These are phyloP conservation scores for Tursiops truncatus DNA, from an alignment of 2,113 vertebrate species.

Conservation along the genomic window DNA sequence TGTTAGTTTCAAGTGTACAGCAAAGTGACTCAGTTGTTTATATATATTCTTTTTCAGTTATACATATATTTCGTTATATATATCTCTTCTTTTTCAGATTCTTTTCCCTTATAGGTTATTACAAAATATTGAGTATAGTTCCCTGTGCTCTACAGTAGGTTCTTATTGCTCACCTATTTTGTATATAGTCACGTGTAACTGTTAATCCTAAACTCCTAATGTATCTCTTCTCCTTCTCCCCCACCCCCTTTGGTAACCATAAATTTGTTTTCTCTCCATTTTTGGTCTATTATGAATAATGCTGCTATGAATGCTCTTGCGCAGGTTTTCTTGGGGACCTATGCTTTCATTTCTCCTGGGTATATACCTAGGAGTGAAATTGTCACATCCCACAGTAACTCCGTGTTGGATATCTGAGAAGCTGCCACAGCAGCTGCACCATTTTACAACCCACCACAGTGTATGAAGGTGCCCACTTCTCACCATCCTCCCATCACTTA, in stretches of 20 bases:
- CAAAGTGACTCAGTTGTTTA: background rate
- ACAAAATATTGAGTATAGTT: background rate
- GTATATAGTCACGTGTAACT: background rate
- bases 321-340: background rate
- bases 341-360: background rate
- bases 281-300: background rate
- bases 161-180: background rate
- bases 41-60: too few species aligned
- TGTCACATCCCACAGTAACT: background rate
- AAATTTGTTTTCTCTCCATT: background rate
- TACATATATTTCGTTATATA: background rate
- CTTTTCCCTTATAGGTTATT: background rate
- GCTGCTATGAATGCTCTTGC: background rate
- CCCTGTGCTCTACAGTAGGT: background rate
- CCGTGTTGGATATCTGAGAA: background rate
- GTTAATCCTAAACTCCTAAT: background rate
- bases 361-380: background rate
- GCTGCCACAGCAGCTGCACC: background rate
- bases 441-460: too few species aligned
- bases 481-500: too few species aligned
- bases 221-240: background rate
- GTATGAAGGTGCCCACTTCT: background rate
- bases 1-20: background rate
- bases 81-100: background rate
- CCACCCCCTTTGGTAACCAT: background rate